A percentile compares a stretch with the other conserved stretches of the same genome.
These are phyloP conservation scores for Pleuronectes platessa DNA, from an alignment of 2,113 vertebrate genomes.

Conservation along the genomic window DNA sequence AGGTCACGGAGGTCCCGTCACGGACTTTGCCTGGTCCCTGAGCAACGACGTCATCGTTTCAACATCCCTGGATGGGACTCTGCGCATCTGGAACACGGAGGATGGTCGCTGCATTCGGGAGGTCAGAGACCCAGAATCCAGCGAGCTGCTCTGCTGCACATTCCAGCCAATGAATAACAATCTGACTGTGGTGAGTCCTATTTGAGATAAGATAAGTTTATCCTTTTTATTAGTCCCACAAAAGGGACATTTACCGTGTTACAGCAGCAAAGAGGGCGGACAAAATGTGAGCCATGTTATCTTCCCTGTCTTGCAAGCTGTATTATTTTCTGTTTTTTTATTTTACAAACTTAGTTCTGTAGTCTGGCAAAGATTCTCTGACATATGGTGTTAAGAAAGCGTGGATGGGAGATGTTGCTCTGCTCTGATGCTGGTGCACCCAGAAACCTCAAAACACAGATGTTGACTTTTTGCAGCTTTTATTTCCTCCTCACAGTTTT, in stretches of 20 bases:
- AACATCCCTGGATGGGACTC: conserved; percentile 88
- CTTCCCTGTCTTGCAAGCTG: not conserved
- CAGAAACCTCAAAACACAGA: not conserved
- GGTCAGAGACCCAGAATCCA: conserved; percentile 90
- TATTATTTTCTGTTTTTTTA: no score
- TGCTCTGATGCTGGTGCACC: no score
- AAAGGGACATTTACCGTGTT: no score
- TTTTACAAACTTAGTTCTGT: not conserved
- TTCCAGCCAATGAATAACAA: conserved; percentile 98
- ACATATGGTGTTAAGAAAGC: not conserved
- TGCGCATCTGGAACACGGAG: conserved; percentile 93
- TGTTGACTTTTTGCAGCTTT: not conserved
- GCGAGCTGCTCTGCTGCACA: conserved; percentile 92
- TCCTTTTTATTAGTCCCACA: no score
- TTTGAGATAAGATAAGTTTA: not conserved
- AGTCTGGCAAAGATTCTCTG: not conserved
- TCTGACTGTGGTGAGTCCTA: conserved; percentile 90
- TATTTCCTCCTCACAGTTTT: conserved; percentile 3
- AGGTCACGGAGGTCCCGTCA: conserved; percentile 88
- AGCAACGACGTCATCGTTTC: conserved; percentile 97
- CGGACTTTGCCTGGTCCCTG: conserved; percentile 95
- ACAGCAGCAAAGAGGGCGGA: no score
- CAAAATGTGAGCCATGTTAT: not conserved
- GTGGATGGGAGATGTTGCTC: no score
- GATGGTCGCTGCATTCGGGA: conserved; percentile 93